phyloP scores from a whole-genome alignment of 2,113 vertebrate genomes.

The Romanogobio albipinnatus region DNA sequence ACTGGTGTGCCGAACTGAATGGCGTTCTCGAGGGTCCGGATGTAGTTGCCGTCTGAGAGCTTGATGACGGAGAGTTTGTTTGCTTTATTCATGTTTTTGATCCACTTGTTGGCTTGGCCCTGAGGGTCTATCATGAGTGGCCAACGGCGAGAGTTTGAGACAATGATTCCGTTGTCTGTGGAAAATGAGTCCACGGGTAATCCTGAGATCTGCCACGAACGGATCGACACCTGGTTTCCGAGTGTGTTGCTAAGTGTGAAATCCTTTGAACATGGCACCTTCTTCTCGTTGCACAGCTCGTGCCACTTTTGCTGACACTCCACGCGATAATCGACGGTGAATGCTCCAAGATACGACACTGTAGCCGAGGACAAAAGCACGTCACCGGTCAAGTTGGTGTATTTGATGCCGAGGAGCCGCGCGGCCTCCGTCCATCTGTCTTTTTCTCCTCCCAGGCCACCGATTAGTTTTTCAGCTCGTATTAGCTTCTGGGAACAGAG shows the following conservation, averaged over 20 bases:
- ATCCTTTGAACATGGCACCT: slow-evolving; percentile 82
- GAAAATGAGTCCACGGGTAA: slow-evolving; percentile 91
- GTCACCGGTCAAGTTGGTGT: slow-evolving; percentile 87
- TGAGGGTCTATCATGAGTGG: slow-evolving; percentile 94
- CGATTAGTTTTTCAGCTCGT: slow-evolving; percentile 88
- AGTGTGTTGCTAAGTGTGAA: slow-evolving; percentile 84
- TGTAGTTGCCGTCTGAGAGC: slow-evolving; percentile 83
- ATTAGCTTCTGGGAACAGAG: slow-evolving; percentile 87
- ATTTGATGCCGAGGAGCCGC: slow-evolving; percentile 74
- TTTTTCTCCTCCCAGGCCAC: slow-evolving; percentile 91
- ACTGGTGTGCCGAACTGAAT: slow-evolving; percentile 89
- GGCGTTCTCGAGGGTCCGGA: slow-evolving; percentile 84
- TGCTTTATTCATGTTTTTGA: slow-evolving; percentile 92
- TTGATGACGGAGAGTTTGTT: slow-evolving; percentile 88
- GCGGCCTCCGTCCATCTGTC: slow-evolving; percentile 90
- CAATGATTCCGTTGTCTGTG: slow-evolving; percentile 90
- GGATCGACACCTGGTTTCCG: slow-evolving; percentile 87
- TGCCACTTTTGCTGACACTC: slow-evolving; percentile 86
- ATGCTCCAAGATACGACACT: slow-evolving; percentile 90
- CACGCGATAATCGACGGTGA: slow-evolving; percentile 84
- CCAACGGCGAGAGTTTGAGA: slow-evolving; percentile 90
- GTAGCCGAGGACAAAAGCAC: slow-evolving; percentile 86
- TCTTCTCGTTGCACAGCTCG: slow-evolving; percentile 76
- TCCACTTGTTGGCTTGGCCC: slow-evolving; percentile 93
- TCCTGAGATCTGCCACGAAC: slow-evolving; percentile 89